A percentile compares a stretch with the other conserved stretches of the same genome.
Evolutionary conservation across 2,888 invertebrate species (phyloP).

Genomic region (Troglohyphantes excavatus): DNA sequence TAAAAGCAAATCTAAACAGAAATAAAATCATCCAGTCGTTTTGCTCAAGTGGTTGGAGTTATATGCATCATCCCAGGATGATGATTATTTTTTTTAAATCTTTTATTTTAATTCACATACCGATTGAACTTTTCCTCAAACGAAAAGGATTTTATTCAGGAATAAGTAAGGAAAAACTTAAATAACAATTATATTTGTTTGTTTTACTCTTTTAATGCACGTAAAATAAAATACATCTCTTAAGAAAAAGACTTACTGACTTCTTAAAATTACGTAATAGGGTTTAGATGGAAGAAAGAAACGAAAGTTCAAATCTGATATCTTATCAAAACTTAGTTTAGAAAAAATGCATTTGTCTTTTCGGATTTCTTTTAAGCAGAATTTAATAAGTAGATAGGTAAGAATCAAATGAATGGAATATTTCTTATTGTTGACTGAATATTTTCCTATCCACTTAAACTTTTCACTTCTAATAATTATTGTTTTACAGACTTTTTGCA

Average conservation of each 20-base stretch:
- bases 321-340: background rate
- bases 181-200: background rate
- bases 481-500: background rate
- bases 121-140: too few relatives aligned
- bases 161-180: background rate
- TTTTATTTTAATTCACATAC: too few relatives aligned
- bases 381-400: conserved; percentile 1
- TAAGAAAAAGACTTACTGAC: background rate
- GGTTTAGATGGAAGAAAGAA: conserved; percentile 11
- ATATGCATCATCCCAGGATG: too few relatives aligned
- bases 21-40: too few relatives aligned
- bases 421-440: background rate
- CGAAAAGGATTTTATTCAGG: background rate
- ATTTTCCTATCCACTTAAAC: background rate
- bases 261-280: background rate
- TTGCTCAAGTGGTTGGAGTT: too few relatives aligned
- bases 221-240: background rate
- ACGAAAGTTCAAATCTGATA: background rate
- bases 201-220: background rate
- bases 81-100: too few relatives aligned
- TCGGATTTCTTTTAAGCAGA: background rate
- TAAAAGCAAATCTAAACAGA: too few relatives aligned
- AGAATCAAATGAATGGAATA: background rate
- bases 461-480: background rate
- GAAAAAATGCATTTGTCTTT: background rate